Evolutionary conservation across 2,113 vertebrate species (phyloP), one percentile per base, ranked within the genome.

Genomic region (Oncorhynchus gorbuscha): DNA sequence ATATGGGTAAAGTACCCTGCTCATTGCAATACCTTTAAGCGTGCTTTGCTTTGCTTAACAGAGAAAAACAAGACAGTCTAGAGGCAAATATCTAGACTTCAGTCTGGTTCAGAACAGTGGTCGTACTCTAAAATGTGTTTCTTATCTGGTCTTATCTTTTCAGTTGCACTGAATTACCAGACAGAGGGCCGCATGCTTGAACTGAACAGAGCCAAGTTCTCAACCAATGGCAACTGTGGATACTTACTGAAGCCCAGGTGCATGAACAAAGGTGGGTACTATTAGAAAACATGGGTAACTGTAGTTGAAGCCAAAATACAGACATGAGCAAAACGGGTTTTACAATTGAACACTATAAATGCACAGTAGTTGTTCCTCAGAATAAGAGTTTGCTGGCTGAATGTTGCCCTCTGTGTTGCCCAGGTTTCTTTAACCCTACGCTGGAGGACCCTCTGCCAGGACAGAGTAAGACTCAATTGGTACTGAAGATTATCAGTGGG

Each of bases 121-220:
- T 5, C n/a, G 20, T n/a, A 22, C 61, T 64, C 7, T 64, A 64
- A 4, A 78, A 76, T 78, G 51, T 18, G 3, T 70, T 2, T 49
- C 24, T 39, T 48, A 32, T 72, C 8, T 81, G 68, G 14, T 71
- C 68, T 3, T 81, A 75, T 76, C 7, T 49, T 85, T 78, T 71
- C 71, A 99, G 97, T 99, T 28, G 97, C 97, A 20, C 90, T 99
- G 84, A 99, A 99, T 91, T 99, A 98, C 88, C 97, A 99, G 85
- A 96, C 97, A 1, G 97, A 98, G 74, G 97, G 97, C 24, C 94
- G 96, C 4, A 96, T 97, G 94, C 94, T 99, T 55, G 96, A 99
- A 79, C 89, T 98, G 76, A 97, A 98, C 92, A 77, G 92, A 77
- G 97, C 97, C 91, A 99, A 98, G 91, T 99, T 99, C 75, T 93